A percentile compares a stretch with the other conserved stretches of the same genome.
phyloP scores from a whole-genome alignment of 1,140 invertebrate species.

The Phenacoccus solenopsis region DNA sequence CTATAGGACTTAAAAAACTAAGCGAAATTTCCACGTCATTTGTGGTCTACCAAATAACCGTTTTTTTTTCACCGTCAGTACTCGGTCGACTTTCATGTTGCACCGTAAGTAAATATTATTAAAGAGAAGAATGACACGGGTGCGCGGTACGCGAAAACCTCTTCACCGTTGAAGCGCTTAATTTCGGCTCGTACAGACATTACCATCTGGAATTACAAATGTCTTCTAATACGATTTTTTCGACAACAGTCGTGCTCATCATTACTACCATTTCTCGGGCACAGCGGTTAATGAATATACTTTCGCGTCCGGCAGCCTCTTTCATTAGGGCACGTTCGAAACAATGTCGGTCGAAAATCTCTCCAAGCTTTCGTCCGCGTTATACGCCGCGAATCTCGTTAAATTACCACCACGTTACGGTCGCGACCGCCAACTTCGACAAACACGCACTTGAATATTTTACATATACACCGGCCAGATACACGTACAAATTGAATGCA shows the following conservation, averaged over 20 bases:
- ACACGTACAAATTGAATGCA: not conserved
- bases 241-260: not conserved
- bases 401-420: not conserved
- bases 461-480: not conserved
- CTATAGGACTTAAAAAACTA: not conserved
- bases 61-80: not conserved
- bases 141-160: not conserved
- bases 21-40: not conserved
- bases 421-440: not conserved
- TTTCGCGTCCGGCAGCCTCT: not conserved
- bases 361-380: too few relatives aligned
- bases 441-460: slow-evolving; percentile 2
- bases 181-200: not conserved
- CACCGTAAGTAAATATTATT: not conserved
- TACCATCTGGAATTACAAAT: not conserved
- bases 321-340: not conserved
- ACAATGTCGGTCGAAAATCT: not conserved
- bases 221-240: not conserved
- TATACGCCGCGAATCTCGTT: too few relatives aligned
- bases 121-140: not conserved
- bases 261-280: not conserved
- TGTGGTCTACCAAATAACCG: not conserved
- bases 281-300: too few relatives aligned
- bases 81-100: not conserved
- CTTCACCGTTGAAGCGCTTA: not conserved